Evolutionary conservation across 2,113 vertebrate species (phyloP), one percentile per base, ranked within the genome.

Genomic region (Plotosus lineatus): DNA sequence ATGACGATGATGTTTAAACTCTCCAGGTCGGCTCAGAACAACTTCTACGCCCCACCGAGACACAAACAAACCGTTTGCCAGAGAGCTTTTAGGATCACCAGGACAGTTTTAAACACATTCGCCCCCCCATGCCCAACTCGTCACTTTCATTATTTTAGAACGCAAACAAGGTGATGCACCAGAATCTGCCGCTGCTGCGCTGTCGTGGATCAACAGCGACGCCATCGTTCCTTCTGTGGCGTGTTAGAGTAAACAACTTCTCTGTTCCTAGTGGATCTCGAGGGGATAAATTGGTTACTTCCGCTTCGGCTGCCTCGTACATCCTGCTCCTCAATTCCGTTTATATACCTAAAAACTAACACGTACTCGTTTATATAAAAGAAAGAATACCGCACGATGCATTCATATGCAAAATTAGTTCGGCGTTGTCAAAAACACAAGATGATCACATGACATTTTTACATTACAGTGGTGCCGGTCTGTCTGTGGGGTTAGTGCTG

Each of bases 1-100:
- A 26, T 21, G 68, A 73, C 9, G 58, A 51, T 42, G 53, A 77
- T 66, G 42, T 26, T 23, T 82, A 58, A 66, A 17, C 31, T n/a
- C 63, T 83, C 69, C 56, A 4, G 4, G 79, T 38, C 17, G 42
- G 38, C 50, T 2, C 53, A 36, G 33, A 6, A n/a, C 14, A 4
- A 8, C 28, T 53, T n/a, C 46, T 48, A 50, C 68, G 21, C 17
- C 79, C 28, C 14, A 28, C 6, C 0, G 44, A 72, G 44, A 31
- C 40, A 38, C 66, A 38, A 60, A 79, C 44, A 63, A 56, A 1
- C 46, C 44, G 11, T 53, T 66, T 15, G 17, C 46, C 68, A 56
- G 23, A 44, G 14, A 33, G 58, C 31, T 63, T 26, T 14, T 23
- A 40, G 17, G 23, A 38, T 78, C 19, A 28, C 23, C 11, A 50